These are phyloP conservation scores for Dendropsophus ebraccatus DNA, from an alignment of 2,113 vertebrate species.

Conservation along the genomic window DNA sequence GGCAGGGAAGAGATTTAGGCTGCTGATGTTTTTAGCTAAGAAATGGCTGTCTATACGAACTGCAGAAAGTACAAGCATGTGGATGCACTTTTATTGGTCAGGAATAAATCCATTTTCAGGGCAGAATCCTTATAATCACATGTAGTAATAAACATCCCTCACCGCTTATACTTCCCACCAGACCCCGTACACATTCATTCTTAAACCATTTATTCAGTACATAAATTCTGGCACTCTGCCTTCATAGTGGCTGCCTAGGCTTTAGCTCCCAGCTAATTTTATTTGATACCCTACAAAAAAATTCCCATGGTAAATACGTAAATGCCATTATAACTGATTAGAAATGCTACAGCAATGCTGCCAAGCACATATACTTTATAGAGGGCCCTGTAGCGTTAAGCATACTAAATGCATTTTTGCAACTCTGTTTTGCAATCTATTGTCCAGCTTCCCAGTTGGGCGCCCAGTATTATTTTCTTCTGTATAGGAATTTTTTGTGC, in stretches of 20 bases:
- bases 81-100: neutral
- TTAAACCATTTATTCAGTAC: neutral
- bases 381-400: neutral
- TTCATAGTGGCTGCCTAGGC: neutral
- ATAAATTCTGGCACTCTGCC: constrained; percentile 24
- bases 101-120: neutral
- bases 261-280: neutral
- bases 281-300: constrained; percentile 3
- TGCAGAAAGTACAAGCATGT: neutral
- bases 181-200: constrained; percentile 15
- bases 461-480: too few species aligned
- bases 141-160: neutral
- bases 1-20: too few species aligned
- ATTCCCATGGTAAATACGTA: constrained; percentile 21
- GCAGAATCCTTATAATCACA: neutral
- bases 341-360: constrained; percentile 6
- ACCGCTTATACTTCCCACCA: neutral
- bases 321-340: constrained; percentile 28
- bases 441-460: too few species aligned
- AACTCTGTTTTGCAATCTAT: too few species aligned
- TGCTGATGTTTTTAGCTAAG: neutral
- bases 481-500: too few species aligned
- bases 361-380: neutral
- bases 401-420: too few species aligned
- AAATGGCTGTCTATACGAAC: neutral